Evolutionary conservation across 2,797 vertebrate genomes (phyloP).

Genomic region (Coranthus polyacanthus): DNA sequence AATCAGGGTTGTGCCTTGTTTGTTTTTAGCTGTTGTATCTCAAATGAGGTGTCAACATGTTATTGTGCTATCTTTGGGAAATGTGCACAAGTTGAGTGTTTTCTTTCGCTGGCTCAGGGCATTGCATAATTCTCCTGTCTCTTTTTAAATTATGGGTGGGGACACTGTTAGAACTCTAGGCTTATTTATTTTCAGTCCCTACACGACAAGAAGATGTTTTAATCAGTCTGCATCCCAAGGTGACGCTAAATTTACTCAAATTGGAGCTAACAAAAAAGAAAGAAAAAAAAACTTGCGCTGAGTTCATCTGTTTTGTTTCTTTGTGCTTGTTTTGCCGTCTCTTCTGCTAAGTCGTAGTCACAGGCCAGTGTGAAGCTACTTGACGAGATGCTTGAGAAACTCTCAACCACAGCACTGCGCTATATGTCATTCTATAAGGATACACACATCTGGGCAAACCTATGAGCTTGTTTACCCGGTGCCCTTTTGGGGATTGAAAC

Average conservation of each 20-base stretch:
- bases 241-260: conserved; percentile 61
- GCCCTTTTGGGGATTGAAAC: conserved; percentile 71
- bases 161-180: conserved; percentile 44
- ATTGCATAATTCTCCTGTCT: conserved; percentile 49
- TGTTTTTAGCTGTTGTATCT: conserved; percentile 42
- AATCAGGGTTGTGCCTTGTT: conserved; percentile 44
- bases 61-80: conserved; percentile 52
- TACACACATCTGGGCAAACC: conserved; percentile 36
- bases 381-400: conserved; percentile 31
- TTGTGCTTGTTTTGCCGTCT: conserved; percentile 31
- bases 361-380: conserved; percentile 26
- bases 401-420: conserved; percentile 10
- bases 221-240: conserved; percentile 59
- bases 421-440: conserved; percentile 55
- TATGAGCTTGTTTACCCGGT: conserved; percentile 69
- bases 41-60: conserved; percentile 46
- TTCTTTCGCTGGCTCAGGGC: conserved; percentile 44
- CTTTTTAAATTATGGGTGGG: conserved; percentile 56
- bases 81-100: conserved; percentile 45
- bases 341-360: conserved; percentile 22
- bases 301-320: conserved; percentile 36
- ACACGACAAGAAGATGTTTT: conserved; percentile 59
- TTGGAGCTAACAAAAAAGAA: conserved; percentile 28
- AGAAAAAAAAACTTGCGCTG: conserved; percentile 19
- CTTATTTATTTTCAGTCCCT: conserved; percentile 57